phyloP scores from a whole-genome alignment of 2,797 vertebrate genomes.

The Helicolenus hilgendorfi region DNA sequence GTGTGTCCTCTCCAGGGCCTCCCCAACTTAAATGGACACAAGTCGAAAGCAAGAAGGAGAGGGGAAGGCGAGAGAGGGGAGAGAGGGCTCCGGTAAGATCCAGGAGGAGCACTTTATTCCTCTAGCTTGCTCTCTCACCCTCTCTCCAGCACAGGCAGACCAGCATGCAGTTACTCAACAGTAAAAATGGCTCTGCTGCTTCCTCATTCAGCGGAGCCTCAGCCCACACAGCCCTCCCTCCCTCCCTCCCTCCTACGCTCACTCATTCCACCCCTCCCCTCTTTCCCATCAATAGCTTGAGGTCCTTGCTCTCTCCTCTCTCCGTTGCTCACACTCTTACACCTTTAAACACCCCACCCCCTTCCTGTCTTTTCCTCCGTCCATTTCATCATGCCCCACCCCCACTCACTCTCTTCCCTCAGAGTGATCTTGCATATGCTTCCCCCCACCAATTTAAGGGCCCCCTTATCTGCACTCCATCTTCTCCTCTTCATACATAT shows the following conservation, averaged over 20 bases:
- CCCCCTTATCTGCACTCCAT: slow-evolving; percentile 66
- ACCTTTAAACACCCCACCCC: slow-evolving; percentile 83
- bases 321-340: slow-evolving; percentile 65
- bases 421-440: slow-evolving; percentile 68
- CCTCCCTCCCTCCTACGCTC: slow-evolving; percentile 63
- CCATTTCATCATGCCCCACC: slow-evolving; percentile 82
- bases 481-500: slow-evolving; percentile 8
- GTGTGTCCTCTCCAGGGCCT: slow-evolving; percentile 86
- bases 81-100: slow-evolving; percentile 57
- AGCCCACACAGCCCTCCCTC: slow-evolving; percentile 86
- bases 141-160: slow-evolving; percentile 69
- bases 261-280: slow-evolving; percentile 81
- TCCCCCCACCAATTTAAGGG: slow-evolving; percentile 75
- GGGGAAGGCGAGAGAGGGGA: slow-evolving; percentile 51
- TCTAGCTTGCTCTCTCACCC: slow-evolving; percentile 70
- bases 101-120: slow-evolving; percentile 74
- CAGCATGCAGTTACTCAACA: slow-evolving; percentile 90
- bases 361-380: slow-evolving; percentile 77
- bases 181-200: slow-evolving; percentile 92
- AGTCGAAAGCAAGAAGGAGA: slow-evolving; percentile 47
- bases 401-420: slow-evolving; percentile 72
- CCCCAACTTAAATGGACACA: slow-evolving; percentile 78
- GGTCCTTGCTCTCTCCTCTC: slow-evolving; percentile 71
- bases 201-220: slow-evolving; percentile 90
- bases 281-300: slow-evolving; percentile 86